Evolutionary conservation across 2,797 vertebrate genomes (phyloP).

Genomic region (Aldrovandia affinis): DNA sequence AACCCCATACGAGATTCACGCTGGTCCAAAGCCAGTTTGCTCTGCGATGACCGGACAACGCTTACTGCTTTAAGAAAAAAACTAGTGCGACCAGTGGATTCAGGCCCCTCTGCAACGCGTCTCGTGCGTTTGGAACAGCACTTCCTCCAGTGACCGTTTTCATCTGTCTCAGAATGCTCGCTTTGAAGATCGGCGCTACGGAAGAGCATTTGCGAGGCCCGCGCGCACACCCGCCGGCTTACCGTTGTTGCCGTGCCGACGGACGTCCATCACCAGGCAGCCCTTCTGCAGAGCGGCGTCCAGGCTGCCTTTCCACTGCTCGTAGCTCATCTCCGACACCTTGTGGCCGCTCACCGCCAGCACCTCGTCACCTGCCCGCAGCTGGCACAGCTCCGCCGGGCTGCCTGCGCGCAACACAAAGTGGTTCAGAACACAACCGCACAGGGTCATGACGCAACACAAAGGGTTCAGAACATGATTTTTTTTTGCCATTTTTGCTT

Average conservation of each 20-base stretch:
- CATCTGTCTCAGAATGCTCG: neutral
- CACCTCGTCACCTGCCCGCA: conserved; percentile 88
- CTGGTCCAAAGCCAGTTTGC: neutral
- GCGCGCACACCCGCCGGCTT: conserved; percentile 38
- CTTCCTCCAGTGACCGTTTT: conserved; percentile 2
- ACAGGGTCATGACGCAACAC: too few species aligned
- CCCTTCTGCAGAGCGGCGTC: conserved; percentile 81
- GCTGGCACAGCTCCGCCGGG: conserved; percentile 85
- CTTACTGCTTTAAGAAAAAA: too few species aligned
- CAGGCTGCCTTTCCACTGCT: conserved; percentile 87
- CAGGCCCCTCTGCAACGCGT: too few species aligned
- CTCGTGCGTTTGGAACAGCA: neutral
- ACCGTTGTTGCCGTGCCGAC: conserved; percentile 89
- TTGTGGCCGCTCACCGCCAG: conserved; percentile 79
- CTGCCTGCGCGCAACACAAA: conserved; percentile 76
- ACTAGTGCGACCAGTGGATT: too few species aligned
- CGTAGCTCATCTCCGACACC: conserved; percentile 79
- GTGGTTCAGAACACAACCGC: neutral
- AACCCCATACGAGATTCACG: neutral
- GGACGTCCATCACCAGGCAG: conserved; percentile 86
- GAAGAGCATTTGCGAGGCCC: neutral
- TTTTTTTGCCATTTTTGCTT: too few species aligned
- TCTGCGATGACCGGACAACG: neutral
- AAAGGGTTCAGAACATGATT: too few species aligned
- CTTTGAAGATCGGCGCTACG: neutral